Conservation (phyloP, 2,797 vertebrate genomes). For the Carduelis carduelis region DNA sequence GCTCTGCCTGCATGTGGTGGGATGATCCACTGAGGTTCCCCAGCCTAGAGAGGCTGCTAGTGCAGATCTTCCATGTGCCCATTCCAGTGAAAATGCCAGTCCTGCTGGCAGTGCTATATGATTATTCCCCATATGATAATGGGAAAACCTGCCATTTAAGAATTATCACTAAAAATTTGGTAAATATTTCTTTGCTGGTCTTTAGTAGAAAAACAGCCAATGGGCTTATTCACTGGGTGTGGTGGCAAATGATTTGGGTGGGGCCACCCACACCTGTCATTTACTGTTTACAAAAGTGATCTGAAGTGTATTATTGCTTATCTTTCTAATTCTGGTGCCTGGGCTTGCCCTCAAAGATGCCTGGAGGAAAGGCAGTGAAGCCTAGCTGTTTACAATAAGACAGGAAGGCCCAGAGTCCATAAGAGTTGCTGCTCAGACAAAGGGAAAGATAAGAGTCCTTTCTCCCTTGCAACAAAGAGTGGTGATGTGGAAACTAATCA, state of each 20-base stretch:
- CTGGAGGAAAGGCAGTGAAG: not conserved
- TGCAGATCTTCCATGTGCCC: not conserved
- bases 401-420: not conserved
- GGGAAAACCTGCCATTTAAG: not conserved
- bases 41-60: not conserved
- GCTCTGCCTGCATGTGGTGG: fast-evolving
- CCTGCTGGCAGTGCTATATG: not conserved
- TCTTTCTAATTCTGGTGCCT: not conserved
- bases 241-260: not conserved
- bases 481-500: not conserved
- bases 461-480: fast-evolving
- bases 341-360: not conserved
- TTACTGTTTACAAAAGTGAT: not conserved
- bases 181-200: not conserved
- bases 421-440: not conserved
- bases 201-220: not conserved
- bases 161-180: not conserved
- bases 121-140: not conserved
- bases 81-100: not conserved
- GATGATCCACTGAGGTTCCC: not conserved
- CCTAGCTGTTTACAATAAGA: not conserved
- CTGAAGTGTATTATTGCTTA: not conserved
- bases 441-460: not conserved
- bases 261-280: not conserved
- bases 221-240: not conserved